phyloP scores from a whole-genome alignment of 2,797 vertebrate genomes.

The Microtus agrestis region DNA sequence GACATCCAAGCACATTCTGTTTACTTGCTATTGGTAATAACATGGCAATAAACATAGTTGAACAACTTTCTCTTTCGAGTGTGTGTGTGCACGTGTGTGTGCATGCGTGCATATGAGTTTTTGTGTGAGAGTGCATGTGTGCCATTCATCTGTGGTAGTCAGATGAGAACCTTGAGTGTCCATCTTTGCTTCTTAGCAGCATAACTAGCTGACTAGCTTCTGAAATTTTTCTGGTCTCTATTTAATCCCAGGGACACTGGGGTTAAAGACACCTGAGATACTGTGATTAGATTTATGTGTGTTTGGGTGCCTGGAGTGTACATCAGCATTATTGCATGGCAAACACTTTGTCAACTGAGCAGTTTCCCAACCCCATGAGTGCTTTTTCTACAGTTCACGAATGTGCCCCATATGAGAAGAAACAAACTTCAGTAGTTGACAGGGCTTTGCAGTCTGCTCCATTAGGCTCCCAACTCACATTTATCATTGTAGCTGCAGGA shows the following conservation, averaged over 20 bases:
- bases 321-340: not conserved
- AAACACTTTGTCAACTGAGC: not conserved
- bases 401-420: not conserved
- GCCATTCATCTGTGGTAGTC: not conserved
- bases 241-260: not conserved
- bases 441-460: not conserved
- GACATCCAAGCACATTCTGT: not conserved
- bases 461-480: not conserved
- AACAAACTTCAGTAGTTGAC: not conserved
- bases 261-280: not conserved
- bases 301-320: not conserved
- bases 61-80: not conserved
- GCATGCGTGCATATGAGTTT: not conserved
- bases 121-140: not conserved
- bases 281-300: not conserved
- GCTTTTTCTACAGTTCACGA: not conserved
- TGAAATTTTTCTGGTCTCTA: not conserved
- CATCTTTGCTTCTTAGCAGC: not conserved
- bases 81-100: not conserved
- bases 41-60: not conserved
- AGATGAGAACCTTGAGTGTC: not conserved
- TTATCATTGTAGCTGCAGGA: not conserved
- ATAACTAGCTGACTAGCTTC: not conserved
- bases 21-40: not conserved
- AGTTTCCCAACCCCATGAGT: too few relatives aligned